Percentiles rank a stretch among this genome's conserved stretches.
These are phyloP conservation scores for Drosophila pseudoananassae DNA, from an alignment of 1,140 invertebrate genomes.

Conservation along the genomic window DNA sequence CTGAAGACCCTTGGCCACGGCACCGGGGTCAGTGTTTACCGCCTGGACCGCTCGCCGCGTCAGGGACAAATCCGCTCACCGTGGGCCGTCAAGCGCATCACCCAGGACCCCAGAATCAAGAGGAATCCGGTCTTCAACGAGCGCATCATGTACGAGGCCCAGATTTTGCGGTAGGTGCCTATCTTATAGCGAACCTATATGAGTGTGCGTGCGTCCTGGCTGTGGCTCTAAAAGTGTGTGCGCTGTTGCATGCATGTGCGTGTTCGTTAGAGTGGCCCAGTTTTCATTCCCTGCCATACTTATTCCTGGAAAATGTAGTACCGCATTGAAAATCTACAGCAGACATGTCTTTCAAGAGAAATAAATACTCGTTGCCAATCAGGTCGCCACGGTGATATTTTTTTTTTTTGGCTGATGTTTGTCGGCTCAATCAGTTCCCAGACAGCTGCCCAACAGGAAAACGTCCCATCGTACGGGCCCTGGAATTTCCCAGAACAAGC, in stretches of 20 bases:
- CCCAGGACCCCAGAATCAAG: conserved; percentile 68
- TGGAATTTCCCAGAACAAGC: background rate
- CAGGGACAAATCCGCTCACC: conserved; percentile 88
- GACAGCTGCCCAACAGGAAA: too few species aligned
- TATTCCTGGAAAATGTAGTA: too few species aligned
- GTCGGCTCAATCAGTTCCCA: too few species aligned
- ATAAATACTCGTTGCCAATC: too few species aligned
- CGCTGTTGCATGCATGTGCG: conserved; percentile 41
- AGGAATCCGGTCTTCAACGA: conserved; percentile 83
- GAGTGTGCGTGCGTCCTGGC: conserved; percentile 19
- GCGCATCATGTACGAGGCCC: conserved; percentile 89
- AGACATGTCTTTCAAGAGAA: too few species aligned
- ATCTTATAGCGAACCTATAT: background rate
- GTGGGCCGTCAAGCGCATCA: conserved; percentile 91
- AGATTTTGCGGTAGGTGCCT: conserved; percentile 79
- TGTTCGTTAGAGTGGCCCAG: conserved; percentile 18
- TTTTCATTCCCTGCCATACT: background rate
- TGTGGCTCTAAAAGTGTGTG: conserved; percentile 23
- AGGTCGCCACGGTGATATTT: too few species aligned
- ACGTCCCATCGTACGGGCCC: too few species aligned
- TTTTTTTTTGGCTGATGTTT: too few species aligned
- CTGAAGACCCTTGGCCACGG: conserved; percentile 76
- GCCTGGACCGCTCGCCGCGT: conserved; percentile 89
- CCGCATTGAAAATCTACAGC: too few species aligned
- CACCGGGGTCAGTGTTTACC: conserved; percentile 90